Base-by-base conservation (phyloP, 2,888 invertebrate genomes). In the Zelleria hepariella region DNA sequence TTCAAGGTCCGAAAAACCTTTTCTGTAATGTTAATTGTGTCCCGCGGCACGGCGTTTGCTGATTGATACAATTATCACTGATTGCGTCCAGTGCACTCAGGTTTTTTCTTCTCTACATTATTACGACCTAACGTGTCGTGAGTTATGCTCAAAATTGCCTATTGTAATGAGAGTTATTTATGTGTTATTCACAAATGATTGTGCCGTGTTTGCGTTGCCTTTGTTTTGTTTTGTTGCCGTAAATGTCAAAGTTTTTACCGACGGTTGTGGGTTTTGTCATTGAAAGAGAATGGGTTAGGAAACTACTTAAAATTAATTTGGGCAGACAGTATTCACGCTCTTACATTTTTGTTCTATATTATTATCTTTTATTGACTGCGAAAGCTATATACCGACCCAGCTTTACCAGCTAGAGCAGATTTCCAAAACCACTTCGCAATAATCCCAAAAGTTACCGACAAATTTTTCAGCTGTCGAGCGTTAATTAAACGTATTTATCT, bases 61-160 rank as follows among this genome's bases (percentile, higher is more conserved):
- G 77, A 77, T 75, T 76, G 78, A 74, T 78, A 79, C 80, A 80
- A 86, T 86, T 80, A 80, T 77, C 66, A 62, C 67, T 77, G 80
- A 87, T 86, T 82, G 74, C 77, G 76, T n/a, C 26, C 49, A 51
- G 10, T 55, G 27, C 32, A 32, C 27, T 32, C 10, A 20, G 20
- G 53, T 24, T 61, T 69, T 70, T 54, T 18, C 68, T 65, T 67
- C 61, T 58, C 27, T 53, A 6, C n/a, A 51, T 58, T 65, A 62
- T 60, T 63, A 62, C 32, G 32, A 61, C 60, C 47, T 21, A 56
- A 32, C 63, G 63, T 66, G 64, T 59, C 67, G 75, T 78, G 77
- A 76, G 73, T 74, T 80, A 78, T 76, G 78, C 64, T 67, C 71
- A 73, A 42, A 75, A 74, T 74, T 70, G 70, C 68, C 58, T 58